A percentile compares a stretch with the other conserved stretches of the same genome.
phyloP scores from a whole-genome alignment of 2,113 vertebrate species.

The Chaetodon trifascialis region DNA sequence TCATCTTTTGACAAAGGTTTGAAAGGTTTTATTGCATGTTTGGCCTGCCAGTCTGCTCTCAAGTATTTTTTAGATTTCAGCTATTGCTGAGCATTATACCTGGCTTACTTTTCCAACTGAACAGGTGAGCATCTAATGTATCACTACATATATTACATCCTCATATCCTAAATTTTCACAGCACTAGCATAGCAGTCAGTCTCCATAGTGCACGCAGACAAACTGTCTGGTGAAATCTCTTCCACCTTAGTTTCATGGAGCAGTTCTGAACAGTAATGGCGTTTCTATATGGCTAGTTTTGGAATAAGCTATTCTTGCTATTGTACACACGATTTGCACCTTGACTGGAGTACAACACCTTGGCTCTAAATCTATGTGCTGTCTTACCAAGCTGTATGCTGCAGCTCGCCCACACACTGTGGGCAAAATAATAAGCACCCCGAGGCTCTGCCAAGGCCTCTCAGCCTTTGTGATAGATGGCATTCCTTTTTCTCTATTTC shows the following conservation, averaged over 20 bases:
- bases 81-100: not conserved
- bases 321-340: slow-evolving; percentile 34
- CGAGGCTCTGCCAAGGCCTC: slow-evolving; percentile 62
- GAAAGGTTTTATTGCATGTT: not conserved
- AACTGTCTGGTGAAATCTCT: not conserved
- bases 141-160: not conserved
- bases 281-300: not conserved
- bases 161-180: not conserved
- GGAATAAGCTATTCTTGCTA: slow-evolving; percentile 4
- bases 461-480: slow-evolving; percentile 72
- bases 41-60: not conserved
- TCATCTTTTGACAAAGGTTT: not conserved
- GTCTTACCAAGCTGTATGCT: slow-evolving; percentile 34
- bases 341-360: slow-evolving; percentile 44
- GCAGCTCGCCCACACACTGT: slow-evolving; percentile 65
- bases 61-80: not conserved
- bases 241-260: not conserved
- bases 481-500: slow-evolving; percentile 67
- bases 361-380: slow-evolving; percentile 35
- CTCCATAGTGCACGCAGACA: not conserved
- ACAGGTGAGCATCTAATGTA: not conserved
- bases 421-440: slow-evolving; percentile 71
- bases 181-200: no score
- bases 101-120: not conserved
- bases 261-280: not conserved